Percentiles rank a stretch among this genome's conserved stretches.
Conservation (phyloP, 2,888 invertebrate genomes). For the Rhynchonema sp. region DNA sequence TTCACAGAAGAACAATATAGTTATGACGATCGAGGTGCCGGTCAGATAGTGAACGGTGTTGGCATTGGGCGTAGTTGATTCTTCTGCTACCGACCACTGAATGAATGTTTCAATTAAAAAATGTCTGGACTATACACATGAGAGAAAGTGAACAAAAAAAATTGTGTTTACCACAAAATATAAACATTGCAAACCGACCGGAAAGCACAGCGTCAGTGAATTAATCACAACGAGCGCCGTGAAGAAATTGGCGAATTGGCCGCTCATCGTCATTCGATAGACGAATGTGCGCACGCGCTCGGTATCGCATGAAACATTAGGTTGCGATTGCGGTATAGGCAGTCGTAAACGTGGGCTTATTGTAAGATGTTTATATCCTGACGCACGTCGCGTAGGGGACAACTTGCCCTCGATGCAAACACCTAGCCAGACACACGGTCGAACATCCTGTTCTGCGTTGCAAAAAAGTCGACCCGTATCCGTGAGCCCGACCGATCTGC, state of each 20-base stretch:
- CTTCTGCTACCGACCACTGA: constrained; percentile 34
- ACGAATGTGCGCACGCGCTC: constrained; percentile 68
- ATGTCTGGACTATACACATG: too few species aligned
- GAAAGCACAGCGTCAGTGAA: constrained; percentile 68
- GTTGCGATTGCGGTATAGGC: neutral
- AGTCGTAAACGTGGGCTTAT: neutral
- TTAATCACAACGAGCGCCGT: constrained; percentile 82
- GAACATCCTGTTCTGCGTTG: too few species aligned
- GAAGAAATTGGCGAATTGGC: constrained; percentile 78
- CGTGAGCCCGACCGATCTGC: too few species aligned
- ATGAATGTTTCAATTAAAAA: too few species aligned
- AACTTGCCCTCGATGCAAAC: too few species aligned
- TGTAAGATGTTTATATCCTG: too few species aligned
- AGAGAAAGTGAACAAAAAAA: neutral
- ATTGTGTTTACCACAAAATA: neutral
- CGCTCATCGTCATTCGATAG: constrained; percentile 91
- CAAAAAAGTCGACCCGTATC: too few species aligned
- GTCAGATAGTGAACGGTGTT: constrained; percentile 39
- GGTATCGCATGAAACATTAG: constrained; percentile 14
- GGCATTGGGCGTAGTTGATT: constrained; percentile 43
- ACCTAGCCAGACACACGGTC: too few species aligned
- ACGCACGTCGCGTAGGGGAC: too few species aligned
- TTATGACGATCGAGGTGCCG: constrained; percentile 68
- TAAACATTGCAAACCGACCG: constrained; percentile 42
- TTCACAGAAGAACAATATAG: constrained; percentile 78